phyloP scores from a whole-genome alignment of 1,140 invertebrate species.

The Platyura marginata region DNA sequence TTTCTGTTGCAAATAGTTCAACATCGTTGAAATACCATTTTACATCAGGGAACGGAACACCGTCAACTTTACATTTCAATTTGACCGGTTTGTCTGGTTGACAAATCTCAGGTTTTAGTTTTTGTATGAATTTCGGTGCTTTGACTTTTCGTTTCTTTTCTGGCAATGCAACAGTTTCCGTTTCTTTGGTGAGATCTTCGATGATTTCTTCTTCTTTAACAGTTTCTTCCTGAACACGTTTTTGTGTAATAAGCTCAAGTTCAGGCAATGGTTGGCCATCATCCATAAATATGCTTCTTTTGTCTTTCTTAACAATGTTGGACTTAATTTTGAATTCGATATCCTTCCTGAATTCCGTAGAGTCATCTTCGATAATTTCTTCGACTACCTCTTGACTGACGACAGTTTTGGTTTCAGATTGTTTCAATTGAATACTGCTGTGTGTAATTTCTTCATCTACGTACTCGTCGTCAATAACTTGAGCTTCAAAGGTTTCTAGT shows the following conservation, averaged over 20 bases:
- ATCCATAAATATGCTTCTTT: constrained; percentile 20
- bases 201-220: constrained; percentile 27
- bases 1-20: constrained; percentile 47
- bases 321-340: constrained; percentile 30
- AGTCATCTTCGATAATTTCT: constrained; percentile 15
- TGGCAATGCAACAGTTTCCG: constrained; percentile 19
- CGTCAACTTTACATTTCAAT: constrained; percentile 50
- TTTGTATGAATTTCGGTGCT: constrained; percentile 49
- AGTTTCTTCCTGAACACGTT: constrained; percentile 26
- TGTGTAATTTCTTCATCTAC: constrained; percentile 16
- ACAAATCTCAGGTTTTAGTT: constrained; percentile 43
- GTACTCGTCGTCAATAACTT: constrained; percentile 24
- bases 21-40: constrained; percentile 81
- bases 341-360: constrained; percentile 25
- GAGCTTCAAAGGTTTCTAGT: constrained; percentile 16
- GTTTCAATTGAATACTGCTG: constrained; percentile 14
- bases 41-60: constrained; percentile 50
- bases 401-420: constrained; percentile 9
- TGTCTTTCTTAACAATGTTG: constrained; percentile 25
- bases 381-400: constrained; percentile 9
- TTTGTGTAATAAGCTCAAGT: constrained; percentile 29
- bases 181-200: constrained; percentile 21
- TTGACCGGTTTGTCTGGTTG: constrained; percentile 37
- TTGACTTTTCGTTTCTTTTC: constrained; percentile 30
- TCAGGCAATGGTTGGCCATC: constrained; percentile 32